phyloP scores from a whole-genome alignment of 2,888 invertebrate species.

The Phyllotreta cruciferae region DNA sequence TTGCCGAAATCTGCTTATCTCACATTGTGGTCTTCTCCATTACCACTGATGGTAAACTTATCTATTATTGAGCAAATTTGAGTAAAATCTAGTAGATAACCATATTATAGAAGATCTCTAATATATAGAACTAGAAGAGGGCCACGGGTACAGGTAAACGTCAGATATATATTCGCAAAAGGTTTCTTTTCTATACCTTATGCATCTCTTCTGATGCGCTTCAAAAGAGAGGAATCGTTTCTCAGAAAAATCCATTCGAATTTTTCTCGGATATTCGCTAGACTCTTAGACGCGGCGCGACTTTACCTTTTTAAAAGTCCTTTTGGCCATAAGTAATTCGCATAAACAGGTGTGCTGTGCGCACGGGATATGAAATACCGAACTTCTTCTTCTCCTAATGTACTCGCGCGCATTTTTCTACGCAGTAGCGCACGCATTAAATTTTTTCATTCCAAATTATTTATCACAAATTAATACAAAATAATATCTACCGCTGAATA shows the following conservation, averaged over 20 bases:
- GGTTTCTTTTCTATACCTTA: not conserved
- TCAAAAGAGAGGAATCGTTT: slow-evolving; percentile 39
- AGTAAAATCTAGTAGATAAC: too few relatives aligned
- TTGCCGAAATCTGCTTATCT: too few relatives aligned
- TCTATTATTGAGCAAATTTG: too few relatives aligned
- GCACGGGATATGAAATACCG: not conserved
- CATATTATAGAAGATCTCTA: too few relatives aligned
- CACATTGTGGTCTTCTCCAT: too few relatives aligned
- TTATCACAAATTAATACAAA: too few relatives aligned
- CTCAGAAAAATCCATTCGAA: slow-evolving; percentile 51
- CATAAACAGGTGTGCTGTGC: slow-evolving; percentile 38
- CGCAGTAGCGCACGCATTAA: slow-evolving; percentile 7
- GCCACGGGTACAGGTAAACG: slow-evolving; percentile 25
- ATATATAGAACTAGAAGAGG: not conserved
- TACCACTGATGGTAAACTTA: too few relatives aligned
- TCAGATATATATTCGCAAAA: slow-evolving; percentile 27
- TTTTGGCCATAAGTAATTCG: slow-evolving; percentile 38
- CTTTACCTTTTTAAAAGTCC: slow-evolving; percentile 35
- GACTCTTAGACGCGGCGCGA: slow-evolving; percentile 49
- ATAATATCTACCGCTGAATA: too few relatives aligned
- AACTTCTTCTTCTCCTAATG: slow-evolving; percentile 4
- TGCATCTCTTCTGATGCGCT: slow-evolving; percentile 10
- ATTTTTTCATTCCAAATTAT: too few relatives aligned
- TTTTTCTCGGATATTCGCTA: slow-evolving; percentile 49
- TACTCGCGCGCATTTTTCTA: not conserved